Percentiles rank a stretch among this genome's conserved stretches.
phyloP scores from a whole-genome alignment of 2,113 vertebrate species.

The Callithrix jacchus region DNA sequence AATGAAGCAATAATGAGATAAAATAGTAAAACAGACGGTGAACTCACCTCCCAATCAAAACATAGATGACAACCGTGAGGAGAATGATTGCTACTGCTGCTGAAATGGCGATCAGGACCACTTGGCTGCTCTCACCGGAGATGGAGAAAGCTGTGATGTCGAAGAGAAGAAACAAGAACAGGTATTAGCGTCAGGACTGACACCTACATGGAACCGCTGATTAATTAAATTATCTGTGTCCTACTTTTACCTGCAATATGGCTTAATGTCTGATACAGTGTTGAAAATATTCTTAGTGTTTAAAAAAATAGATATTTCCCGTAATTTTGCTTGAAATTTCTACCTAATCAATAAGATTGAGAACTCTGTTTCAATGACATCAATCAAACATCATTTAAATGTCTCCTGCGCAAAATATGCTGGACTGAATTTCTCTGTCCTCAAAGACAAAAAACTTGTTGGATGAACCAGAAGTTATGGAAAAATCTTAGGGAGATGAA shows the following conservation, averaged over 20 bases:
- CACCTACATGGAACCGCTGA: neutral
- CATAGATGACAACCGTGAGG: slow-evolving; percentile 93
- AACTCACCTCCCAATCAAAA: slow-evolving; percentile 95
- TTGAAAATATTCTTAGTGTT: neutral
- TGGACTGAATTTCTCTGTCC: neutral
- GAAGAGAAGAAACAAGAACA: slow-evolving; percentile 68
- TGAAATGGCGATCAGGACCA: slow-evolving; percentile 96
- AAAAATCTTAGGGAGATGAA: neutral
- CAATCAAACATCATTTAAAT: neutral
- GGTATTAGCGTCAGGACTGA: neutral
- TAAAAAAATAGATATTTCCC: neutral
- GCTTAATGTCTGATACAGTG: neutral
- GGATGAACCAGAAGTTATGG: neutral
- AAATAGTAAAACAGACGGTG: neutral
- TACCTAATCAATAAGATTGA: neutral
- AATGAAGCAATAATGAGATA: slow-evolving; percentile 5
- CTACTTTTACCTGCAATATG: neutral
- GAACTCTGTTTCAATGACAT: neutral
- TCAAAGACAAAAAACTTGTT: neutral
- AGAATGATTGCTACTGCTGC: slow-evolving; percentile 95
- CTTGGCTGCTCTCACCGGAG: slow-evolving; percentile 97
- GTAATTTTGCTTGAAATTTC: neutral
- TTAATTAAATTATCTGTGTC: neutral
- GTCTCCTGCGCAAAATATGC: neutral
- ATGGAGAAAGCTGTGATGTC: slow-evolving; percentile 94